Evolutionary conservation across 2,888 invertebrate species (phyloP).

Genomic region (Rugalucina vietnamica): DNA sequence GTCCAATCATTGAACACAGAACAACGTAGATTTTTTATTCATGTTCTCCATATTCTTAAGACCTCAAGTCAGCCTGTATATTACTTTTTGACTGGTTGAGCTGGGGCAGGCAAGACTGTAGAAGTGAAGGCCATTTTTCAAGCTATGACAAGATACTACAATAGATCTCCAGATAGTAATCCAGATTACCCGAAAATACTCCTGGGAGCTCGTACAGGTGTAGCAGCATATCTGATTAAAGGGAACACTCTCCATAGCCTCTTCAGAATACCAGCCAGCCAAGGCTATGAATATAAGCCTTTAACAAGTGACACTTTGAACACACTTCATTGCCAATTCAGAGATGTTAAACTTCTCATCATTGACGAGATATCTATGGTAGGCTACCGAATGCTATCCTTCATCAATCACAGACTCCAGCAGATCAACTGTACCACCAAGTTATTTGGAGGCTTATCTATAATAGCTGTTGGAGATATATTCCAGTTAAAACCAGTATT

Average conservation of each 20-base stretch:
- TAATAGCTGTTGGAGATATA: slow-evolving; percentile 52
- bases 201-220: slow-evolving; percentile 60
- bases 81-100: slow-evolving; percentile 58
- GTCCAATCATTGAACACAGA: not conserved
- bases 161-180: slow-evolving; percentile 25
- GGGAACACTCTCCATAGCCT: slow-evolving; percentile 55
- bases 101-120: slow-evolving; percentile 61
- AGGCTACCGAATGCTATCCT: slow-evolving; percentile 38
- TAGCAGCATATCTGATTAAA: slow-evolving; percentile 60
- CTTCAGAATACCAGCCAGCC: slow-evolving; percentile 47
- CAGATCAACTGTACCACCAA: slow-evolving; percentile 29
- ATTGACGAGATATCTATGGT: slow-evolving; percentile 63
- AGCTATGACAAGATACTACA: slow-evolving; percentile 40
- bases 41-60: not conserved
- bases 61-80: slow-evolving; percentile 27
- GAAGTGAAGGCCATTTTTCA: slow-evolving; percentile 36
- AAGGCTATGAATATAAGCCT: slow-evolving; percentile 56
- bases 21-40: not conserved
- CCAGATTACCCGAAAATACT: slow-evolving; percentile 49
- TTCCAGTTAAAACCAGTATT: slow-evolving; percentile 55
- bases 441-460: slow-evolving; percentile 39
- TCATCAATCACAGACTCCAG: slow-evolving; percentile 36
- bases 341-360: slow-evolving; percentile 49
- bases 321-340: slow-evolving; percentile 36
- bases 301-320: slow-evolving; percentile 55